phyloP scores from a whole-genome alignment of 2,888 invertebrate species.

The Psococerastis gibbosa region DNA sequence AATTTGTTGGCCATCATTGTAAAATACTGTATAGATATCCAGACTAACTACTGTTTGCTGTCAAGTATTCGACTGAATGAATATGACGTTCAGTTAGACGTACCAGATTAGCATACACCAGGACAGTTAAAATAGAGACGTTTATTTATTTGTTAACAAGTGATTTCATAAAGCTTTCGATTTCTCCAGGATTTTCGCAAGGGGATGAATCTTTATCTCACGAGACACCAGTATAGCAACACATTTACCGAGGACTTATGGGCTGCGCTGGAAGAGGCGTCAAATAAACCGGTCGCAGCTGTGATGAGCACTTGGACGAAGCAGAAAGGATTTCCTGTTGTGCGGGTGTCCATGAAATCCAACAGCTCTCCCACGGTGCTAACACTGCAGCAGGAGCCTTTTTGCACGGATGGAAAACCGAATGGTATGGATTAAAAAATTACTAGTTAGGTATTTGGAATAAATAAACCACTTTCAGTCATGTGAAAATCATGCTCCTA shows the following conservation, averaged over 20 bases:
- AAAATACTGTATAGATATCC: no score
- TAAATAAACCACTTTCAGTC: slow-evolving; percentile 3
- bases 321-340: slow-evolving; percentile 85
- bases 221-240: slow-evolving; percentile 70
- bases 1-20: no score
- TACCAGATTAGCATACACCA: no score
- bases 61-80: no score
- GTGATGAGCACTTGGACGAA: slow-evolving; percentile 97
- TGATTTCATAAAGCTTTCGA: no score
- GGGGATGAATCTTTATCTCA: slow-evolving; percentile 82
- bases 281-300: slow-evolving; percentile 69
- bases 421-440: slow-evolving; percentile 15
- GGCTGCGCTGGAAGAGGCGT: slow-evolving; percentile 72
- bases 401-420: slow-evolving; percentile 59
- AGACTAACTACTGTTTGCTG: no score
- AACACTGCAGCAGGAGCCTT: slow-evolving; percentile 63
- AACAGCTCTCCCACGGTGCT: slow-evolving; percentile 42
- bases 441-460: slow-evolving; percentile 6
- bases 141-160: no score
- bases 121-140: no score
- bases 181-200: slow-evolving; percentile 61
- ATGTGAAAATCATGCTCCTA: no score
- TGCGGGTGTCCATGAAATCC: slow-evolving; percentile 32
- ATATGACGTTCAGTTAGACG: no score
- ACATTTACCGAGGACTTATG: slow-evolving; percentile 88